Percentiles rank a stretch among this genome's conserved stretches.
These are phyloP conservation scores for Parapsyche elsis DNA, from an alignment of 1,140 invertebrate species.

Conservation along the genomic window DNA sequence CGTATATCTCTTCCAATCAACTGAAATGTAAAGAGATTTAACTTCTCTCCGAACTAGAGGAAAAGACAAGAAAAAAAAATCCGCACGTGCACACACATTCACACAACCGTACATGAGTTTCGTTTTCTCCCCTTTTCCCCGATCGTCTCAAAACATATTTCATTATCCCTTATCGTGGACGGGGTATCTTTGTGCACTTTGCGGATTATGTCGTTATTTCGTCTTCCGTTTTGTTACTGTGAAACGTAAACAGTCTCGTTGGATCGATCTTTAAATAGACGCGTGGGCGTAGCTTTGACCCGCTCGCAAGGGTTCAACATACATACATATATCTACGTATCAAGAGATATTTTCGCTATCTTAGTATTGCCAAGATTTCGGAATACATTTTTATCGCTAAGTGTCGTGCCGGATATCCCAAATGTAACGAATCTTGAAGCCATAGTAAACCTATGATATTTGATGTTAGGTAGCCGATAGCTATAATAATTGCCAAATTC, in stretches of 20 bases:
- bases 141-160: background rate
- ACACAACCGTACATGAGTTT: background rate
- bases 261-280: background rate
- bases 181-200: background rate
- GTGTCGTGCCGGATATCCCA: no score
- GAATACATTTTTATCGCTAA: no score
- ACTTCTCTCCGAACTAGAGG: slow-evolving; percentile 6
- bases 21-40: slow-evolving; percentile 43
- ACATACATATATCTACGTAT: background rate
- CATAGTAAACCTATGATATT: no score
- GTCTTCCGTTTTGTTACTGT: background rate
- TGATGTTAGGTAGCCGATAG: no score
- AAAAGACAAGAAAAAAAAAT: slow-evolving; percentile 12
- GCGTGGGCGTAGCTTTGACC: no score
- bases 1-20: slow-evolving; percentile 38
- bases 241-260: background rate
- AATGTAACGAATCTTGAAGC: no score
- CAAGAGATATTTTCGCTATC: no score
- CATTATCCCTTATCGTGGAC: background rate
- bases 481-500: no score
- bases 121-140: background rate
- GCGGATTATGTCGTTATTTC: background rate
- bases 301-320: background rate
- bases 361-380: no score
- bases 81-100: background rate